Percentiles rank a stretch among this genome's conserved stretches.
These are phyloP conservation scores for Leucophenga varia DNA, from an alignment of 1,140 invertebrate species.

Conservation along the genomic window DNA sequence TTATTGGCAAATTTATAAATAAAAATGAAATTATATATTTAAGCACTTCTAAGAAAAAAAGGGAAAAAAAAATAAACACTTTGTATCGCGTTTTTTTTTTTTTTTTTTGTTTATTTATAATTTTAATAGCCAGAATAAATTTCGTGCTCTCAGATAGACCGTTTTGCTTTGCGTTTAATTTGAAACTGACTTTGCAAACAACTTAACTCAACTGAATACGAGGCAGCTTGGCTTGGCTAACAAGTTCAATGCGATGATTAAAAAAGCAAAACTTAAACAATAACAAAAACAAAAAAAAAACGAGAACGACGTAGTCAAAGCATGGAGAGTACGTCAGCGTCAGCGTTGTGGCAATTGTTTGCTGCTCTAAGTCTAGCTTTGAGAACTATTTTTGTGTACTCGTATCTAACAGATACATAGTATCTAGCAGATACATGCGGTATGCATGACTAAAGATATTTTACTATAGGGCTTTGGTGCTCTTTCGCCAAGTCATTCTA, in stretches of 20 bases:
- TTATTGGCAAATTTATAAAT: too few relatives aligned
- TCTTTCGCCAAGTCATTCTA: too few relatives aligned
- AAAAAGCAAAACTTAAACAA: neutral
- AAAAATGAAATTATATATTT: slow-evolving; percentile 7
- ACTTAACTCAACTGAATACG: too few relatives aligned
- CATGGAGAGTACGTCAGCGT: neutral
- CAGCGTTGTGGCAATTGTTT: slow-evolving; percentile 16
- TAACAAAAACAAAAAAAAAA: neutral
- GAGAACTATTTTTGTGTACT: slow-evolving; percentile 6
- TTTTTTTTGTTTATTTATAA: neutral
- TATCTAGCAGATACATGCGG: neutral
- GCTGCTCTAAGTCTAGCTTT: slow-evolving; percentile 12
- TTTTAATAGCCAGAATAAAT: slow-evolving; percentile 8
- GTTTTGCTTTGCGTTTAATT: slow-evolving; percentile 29
- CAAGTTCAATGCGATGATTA: slow-evolving; percentile 25
- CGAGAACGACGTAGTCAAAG: slow-evolving; percentile 1
- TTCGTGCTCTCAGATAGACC: too few relatives aligned
- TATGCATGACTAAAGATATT: too few relatives aligned
- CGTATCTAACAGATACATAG: slow-evolving; percentile 27
- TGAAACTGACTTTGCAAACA: slow-evolving; percentile 28
- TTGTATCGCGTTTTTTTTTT: neutral
- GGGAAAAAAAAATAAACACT: neutral
- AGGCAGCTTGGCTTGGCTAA: slow-evolving; percentile 15
- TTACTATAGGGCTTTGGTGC: too few relatives aligned
- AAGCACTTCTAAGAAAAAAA: slow-evolving; percentile 14